Conservation (phyloP, 2,113 vertebrate species). For the Pica pica region DNA sequence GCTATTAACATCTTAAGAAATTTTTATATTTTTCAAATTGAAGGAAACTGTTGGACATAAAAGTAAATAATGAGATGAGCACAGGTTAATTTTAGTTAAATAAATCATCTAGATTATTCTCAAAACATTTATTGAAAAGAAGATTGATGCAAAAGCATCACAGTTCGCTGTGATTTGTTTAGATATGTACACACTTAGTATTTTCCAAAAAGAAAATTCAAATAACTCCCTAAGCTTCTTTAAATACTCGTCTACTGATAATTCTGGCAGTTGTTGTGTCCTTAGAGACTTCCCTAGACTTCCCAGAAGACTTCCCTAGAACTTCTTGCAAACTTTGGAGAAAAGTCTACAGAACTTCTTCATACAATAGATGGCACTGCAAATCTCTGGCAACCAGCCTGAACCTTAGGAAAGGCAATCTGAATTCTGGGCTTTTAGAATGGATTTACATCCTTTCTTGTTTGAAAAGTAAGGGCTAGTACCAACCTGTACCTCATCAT, state of each 20-base stretch:
- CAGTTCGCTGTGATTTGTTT: neutral
- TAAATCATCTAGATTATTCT: neutral
- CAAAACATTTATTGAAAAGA: neutral
- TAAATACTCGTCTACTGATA: neutral
- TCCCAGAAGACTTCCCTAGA: neutral
- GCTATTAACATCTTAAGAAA: neutral
- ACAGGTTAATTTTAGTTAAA: neutral
- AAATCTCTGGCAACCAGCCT: neutral
- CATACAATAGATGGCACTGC: neutral
- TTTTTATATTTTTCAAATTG: neutral
- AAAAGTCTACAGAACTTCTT: neutral
- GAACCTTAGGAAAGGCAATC: neutral
- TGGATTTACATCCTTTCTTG: neutral
- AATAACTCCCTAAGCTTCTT: neutral
- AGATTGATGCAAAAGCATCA: neutral
- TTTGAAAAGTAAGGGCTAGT: neutral
- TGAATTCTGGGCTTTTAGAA: neutral
- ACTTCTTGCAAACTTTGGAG: neutral
- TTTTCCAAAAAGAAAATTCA: neutral
- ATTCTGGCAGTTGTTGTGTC: neutral
- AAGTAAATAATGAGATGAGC: neutral
- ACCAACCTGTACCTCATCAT: neutral
- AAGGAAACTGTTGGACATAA: neutral
- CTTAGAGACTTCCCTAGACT: neutral
- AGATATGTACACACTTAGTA: neutral